Percentiles rank a stretch among this genome's conserved stretches.
Conservation (phyloP, 2,797 vertebrate species). For the Tenualosa thibaudeaui region DNA sequence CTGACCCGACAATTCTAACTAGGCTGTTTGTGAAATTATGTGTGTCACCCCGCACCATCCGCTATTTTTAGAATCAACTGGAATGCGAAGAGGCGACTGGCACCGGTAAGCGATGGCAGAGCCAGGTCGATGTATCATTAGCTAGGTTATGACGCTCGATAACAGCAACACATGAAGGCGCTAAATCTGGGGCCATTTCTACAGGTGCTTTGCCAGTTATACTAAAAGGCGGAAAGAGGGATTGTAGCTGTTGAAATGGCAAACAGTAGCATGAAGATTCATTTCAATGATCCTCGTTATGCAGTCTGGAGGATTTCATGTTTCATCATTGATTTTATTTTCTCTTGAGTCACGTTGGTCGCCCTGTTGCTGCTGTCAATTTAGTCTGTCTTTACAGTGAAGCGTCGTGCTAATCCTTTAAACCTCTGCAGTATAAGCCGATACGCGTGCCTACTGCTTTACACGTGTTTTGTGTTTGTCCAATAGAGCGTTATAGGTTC, state of each 20-base stretch:
- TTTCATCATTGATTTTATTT: constrained; percentile 12
- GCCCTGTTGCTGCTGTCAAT: constrained; percentile 13
- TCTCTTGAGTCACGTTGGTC: constrained; percentile 15
- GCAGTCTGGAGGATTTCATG: background rate
- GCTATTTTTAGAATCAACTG: constrained; percentile 75
- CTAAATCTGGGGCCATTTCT: background rate
- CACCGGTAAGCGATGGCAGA: constrained; percentile 35
- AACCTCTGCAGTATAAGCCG: constrained; percentile 47
- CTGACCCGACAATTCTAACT: constrained; percentile 50
- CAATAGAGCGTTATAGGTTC: background rate
- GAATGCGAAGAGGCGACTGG: constrained; percentile 63
- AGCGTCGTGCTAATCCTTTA: constrained; percentile 57
- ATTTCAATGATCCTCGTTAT: background rate
- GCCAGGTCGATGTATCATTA: constrained; percentile 35
- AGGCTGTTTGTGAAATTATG: constrained; percentile 64
- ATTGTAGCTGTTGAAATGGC: background rate
- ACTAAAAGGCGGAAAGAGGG: background rate
- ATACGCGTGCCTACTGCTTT: constrained; percentile 38
- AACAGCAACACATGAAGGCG: background rate
- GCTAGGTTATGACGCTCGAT: constrained; percentile 15
- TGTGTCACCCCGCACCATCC: constrained; percentile 68
- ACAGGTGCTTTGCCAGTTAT: background rate
- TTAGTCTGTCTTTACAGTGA: constrained; percentile 35
- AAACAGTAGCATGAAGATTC: background rate
- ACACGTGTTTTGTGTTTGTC: constrained; percentile 45